Conservation (phyloP, 2,797 vertebrate species). For the Labroides dimidiatus region DNA sequence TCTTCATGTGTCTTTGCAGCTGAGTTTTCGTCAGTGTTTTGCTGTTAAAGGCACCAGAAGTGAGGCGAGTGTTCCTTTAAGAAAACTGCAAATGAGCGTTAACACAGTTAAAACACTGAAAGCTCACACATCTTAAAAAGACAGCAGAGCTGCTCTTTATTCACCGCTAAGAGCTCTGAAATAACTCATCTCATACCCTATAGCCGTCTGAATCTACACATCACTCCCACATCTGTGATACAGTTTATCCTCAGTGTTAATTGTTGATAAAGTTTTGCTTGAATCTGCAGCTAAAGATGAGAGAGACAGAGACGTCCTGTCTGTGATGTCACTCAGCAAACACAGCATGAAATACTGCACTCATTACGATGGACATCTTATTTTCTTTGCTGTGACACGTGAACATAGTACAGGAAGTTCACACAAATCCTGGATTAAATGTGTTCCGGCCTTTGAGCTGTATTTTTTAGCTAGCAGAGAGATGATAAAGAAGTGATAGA, state of each 20-base stretch:
- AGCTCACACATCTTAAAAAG: background rate
- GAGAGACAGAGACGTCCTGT: too few relatives aligned
- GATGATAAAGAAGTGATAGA: constrained; percentile 38
- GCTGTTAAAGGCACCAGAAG: background rate
- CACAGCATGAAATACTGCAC: too few relatives aligned
- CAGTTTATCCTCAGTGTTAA: too few relatives aligned
- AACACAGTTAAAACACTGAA: background rate
- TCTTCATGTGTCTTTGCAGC: background rate
- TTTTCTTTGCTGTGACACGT: constrained; percentile 21
- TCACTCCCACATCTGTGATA: too few relatives aligned
- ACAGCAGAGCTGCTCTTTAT: too few relatives aligned
- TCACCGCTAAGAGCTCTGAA: too few relatives aligned
- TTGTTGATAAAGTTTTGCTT: too few relatives aligned
- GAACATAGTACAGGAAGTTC: background rate
- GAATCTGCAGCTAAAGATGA: too few relatives aligned
- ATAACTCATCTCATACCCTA: too few relatives aligned
- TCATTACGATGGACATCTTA: too few relatives aligned
- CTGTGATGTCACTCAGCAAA: too few relatives aligned
- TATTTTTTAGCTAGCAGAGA: constrained; percentile 15
- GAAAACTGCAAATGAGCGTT: background rate
- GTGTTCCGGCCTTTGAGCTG: constrained; percentile 14
- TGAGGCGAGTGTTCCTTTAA: background rate
- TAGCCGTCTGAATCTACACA: too few relatives aligned
- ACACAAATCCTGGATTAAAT: constrained; percentile 39
- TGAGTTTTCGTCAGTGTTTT: background rate